Evolutionary conservation across 2,113 vertebrate genomes (phyloP).

Genomic region (Eudorcas thomsonii): DNA sequence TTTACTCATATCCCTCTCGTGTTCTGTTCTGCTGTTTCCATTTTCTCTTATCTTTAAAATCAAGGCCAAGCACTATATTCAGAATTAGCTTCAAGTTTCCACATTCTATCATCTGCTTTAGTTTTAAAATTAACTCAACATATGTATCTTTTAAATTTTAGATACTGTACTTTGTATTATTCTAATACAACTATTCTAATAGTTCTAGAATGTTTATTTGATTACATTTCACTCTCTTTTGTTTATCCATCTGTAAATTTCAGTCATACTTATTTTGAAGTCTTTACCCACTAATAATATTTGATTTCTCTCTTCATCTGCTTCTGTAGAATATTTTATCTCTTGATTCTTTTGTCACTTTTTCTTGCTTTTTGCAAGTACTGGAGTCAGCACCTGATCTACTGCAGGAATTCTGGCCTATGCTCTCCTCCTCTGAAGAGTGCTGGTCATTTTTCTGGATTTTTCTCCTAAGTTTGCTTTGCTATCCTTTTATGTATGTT

Average conservation of each 20-base stretch:
- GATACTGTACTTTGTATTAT: neutral
- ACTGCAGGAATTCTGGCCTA: neutral
- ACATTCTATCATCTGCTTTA: neutral
- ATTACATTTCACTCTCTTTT: neutral
- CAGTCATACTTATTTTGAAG: neutral
- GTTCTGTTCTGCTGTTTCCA: fast-evolving
- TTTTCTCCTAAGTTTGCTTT: neutral
- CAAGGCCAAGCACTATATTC: neutral
- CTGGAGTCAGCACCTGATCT: neutral
- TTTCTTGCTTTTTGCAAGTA: neutral
- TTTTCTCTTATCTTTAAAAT: neutral
- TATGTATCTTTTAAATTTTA: neutral
- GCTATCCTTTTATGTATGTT: neutral
- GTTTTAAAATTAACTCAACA: neutral
- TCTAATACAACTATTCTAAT: neutral
- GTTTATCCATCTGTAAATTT: neutral
- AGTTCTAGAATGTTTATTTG: neutral
- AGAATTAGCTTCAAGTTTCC: neutral
- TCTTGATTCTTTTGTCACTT: neutral
- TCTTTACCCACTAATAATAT: neutral
- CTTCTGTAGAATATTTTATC: neutral
- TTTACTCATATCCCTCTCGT: fast-evolving
- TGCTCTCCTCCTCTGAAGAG: neutral
- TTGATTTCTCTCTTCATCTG: neutral
- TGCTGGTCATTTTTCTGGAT: neutral